Percentiles rank a stretch among this genome's conserved stretches.
These are phyloP conservation scores for Drosophila algonquin DNA, from an alignment of 2,888 invertebrate species.

Conservation along the genomic window DNA sequence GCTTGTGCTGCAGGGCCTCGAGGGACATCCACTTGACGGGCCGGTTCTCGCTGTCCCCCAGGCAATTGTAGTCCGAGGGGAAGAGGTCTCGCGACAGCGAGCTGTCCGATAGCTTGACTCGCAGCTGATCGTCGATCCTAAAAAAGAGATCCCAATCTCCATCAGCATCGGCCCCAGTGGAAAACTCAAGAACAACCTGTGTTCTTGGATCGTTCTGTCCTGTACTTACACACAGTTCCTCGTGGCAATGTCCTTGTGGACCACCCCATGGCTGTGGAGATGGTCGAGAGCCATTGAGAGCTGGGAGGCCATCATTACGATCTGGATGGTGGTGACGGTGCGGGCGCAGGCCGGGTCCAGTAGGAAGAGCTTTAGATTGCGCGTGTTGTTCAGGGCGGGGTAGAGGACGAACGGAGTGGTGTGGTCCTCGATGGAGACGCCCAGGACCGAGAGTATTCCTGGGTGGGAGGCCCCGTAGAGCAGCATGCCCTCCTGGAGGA, in stretches of 20 bases:
- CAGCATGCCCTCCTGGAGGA: constrained; percentile 89
- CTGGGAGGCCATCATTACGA: constrained; percentile 94
- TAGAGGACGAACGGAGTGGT: constrained; percentile 95
- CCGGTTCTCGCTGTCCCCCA: constrained; percentile 96
- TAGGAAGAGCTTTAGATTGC: constrained; percentile 84
- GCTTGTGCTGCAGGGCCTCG: constrained; percentile 92
- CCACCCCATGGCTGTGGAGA: constrained; percentile 93
- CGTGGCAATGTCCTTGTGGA: constrained; percentile 95
- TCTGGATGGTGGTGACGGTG: constrained; percentile 88
- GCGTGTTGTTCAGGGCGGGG: constrained; percentile 85
- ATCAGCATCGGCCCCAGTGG: too few relatives aligned
- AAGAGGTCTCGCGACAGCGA: constrained; percentile 95
- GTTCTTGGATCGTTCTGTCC: not conserved
- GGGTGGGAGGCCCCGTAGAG: constrained; percentile 88
- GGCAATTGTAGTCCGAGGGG: constrained; percentile 96
- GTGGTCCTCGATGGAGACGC: constrained; percentile 95
- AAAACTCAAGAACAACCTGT: too few relatives aligned
- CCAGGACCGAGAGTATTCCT: constrained; percentile 92
- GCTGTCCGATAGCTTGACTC: constrained; percentile 94
- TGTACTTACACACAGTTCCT: constrained; percentile 94
- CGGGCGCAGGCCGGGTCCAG: constrained; percentile 82
- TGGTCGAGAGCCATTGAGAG: constrained; percentile 93
- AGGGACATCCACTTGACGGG: constrained; percentile 97
- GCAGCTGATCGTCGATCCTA: constrained; percentile 90
- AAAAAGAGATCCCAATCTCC: constrained; percentile 29